Conservation (phyloP, 1,140 invertebrate species). For the Heliothis virescens region DNA sequence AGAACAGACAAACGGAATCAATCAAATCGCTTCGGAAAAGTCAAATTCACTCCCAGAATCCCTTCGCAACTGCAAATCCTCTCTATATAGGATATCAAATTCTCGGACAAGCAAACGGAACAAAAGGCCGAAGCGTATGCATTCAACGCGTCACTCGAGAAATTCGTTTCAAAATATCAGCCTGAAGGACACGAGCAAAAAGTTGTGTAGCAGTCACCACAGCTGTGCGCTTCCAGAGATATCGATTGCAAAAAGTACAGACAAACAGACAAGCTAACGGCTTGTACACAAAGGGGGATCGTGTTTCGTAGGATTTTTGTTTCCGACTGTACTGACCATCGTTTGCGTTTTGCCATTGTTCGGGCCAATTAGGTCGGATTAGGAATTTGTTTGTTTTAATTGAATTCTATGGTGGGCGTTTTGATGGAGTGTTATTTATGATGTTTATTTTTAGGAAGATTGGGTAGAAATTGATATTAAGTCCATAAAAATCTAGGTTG, state of each 20-base stretch:
- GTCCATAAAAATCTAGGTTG: too few species aligned
- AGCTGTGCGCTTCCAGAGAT: slow-evolving; percentile 79
- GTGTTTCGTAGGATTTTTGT: slow-evolving; percentile 29
- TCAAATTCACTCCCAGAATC: neutral
- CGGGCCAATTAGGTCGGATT: slow-evolving; percentile 24
- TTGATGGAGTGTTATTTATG: neutral
- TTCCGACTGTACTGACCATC: slow-evolving; percentile 19
- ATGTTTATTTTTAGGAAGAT: neutral
- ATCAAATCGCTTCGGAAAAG: neutral
- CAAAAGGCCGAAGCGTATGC: slow-evolving; percentile 5
- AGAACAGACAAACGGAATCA: neutral
- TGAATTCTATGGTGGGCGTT: slow-evolving; percentile 21
- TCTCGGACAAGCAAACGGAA: slow-evolving; percentile 10
- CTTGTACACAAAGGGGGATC: slow-evolving; percentile 45
- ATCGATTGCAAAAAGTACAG: slow-evolving; percentile 81
- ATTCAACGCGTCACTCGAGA: slow-evolving; percentile 32
- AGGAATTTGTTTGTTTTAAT: slow-evolving; percentile 32
- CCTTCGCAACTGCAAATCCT: neutral
- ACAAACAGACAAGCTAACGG: slow-evolving; percentile 59
- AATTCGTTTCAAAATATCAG: slow-evolving; percentile 43
- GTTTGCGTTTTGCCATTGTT: slow-evolving; percentile 39
- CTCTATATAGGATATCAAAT: slow-evolving; percentile 27
- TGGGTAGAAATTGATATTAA: neutral
- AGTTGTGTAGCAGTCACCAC: slow-evolving; percentile 54
- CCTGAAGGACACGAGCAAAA: slow-evolving; percentile 41